phyloP scores from a whole-genome alignment of 1,140 invertebrate genomes.

The Magallana gigas region DNA sequence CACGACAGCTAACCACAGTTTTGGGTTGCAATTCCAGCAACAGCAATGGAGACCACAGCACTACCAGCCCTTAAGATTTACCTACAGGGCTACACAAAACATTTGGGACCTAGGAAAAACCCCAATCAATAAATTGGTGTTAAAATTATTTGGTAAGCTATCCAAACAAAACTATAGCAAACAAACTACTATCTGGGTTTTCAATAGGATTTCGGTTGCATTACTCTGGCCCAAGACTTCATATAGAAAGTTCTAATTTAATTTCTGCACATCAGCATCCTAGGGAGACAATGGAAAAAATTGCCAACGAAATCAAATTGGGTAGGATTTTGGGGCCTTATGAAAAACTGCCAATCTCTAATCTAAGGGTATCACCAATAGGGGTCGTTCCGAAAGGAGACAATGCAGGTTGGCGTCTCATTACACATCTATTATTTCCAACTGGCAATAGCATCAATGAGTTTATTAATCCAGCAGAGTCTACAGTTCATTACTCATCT shows the following conservation, averaged over 20 bases:
- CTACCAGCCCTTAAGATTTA: no score
- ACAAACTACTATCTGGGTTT: not conserved
- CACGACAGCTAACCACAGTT: no score
- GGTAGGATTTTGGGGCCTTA: conserved; percentile 41
- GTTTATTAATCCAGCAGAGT: conserved; percentile 32
- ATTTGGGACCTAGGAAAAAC: no score
- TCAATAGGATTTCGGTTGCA: not conserved
- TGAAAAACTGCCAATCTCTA: not conserved
- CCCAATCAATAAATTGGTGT: no score
- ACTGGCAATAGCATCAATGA: not conserved
- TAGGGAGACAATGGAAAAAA: not conserved
- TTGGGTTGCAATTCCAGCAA: no score
- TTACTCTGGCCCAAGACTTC: not conserved
- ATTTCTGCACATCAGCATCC: conserved; percentile 5
- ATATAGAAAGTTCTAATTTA: not conserved
- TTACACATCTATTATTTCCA: conserved; percentile 45
- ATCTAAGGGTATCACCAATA: conserved; percentile 44
- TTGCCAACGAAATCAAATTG: not conserved
- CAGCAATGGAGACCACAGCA: no score
- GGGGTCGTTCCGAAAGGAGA: conserved; percentile 48
- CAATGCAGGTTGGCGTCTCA: conserved; percentile 42
- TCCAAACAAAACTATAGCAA: no score
- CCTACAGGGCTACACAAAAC: no score
- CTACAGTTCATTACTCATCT: conserved; percentile 27
- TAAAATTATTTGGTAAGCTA: no score